Evolutionary conservation across 2,888 invertebrate genomes (phyloP), one percentile per base, ranked within the genome.

Genomic region (Baccha elongata): DNA sequence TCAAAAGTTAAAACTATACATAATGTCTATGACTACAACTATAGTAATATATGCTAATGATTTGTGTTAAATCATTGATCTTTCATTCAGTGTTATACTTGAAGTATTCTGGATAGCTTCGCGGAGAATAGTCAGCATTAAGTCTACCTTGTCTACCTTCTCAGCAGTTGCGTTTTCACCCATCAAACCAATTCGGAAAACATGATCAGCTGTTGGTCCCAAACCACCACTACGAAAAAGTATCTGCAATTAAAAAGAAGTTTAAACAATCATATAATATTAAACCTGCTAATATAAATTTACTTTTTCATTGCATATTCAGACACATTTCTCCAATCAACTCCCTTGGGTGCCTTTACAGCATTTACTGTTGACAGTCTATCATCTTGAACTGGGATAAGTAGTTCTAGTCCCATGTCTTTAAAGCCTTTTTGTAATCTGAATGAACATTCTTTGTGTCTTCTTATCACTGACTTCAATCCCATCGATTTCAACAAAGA

Each of bases 181-280:
- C 95, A 98, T 96, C n/a, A 97, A 90, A 1, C 98, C 98, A 81
- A 98, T 93, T 11, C 98, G 93, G 86, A 97, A 94, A 0, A 96
- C 93, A 87, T 95, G 94, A 26, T 96, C 96, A 0, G 91, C 93
- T 0, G 96, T 96, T 0, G 95, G 95, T 0, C 97, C 98, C 15
- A 98, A 90, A 0, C 98, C 98, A 4, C 95, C 95, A 85, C 95
- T 93, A 76, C 94, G 32, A 97, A 92, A 75, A 91, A 90, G 87
- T 93, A 90, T 84, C 91, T 91, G 52, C 2, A 83, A 44, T 46
- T 13, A 15, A 44, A 13, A 37, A 2, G 1, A 2, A 13, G 11
- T 26, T 62, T 44, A n/a, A 11, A 46, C 23, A n/a, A n/a, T n/a
- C n/a, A 4, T 19, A 15, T 21, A 4, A 62, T 3, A 50, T 4